Evolutionary conservation across 1,140 invertebrate genomes (phyloP).

Genomic region (Lithobius niger): DNA sequence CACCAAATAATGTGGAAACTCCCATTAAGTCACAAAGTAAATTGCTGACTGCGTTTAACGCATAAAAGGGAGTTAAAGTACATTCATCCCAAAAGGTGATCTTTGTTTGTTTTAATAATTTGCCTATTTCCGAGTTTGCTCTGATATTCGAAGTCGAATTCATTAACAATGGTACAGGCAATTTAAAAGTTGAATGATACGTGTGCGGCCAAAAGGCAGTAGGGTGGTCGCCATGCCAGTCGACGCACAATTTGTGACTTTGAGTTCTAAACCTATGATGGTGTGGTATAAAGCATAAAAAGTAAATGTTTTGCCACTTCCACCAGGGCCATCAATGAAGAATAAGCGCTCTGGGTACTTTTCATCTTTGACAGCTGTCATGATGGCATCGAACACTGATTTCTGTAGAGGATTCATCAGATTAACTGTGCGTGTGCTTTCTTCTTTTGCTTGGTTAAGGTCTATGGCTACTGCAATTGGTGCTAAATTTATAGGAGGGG

Average conservation of each 20-base stretch:
- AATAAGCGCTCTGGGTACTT: not conserved
- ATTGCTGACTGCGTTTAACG: no score
- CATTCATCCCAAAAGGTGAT: no score
- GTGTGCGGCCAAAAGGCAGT: not conserved
- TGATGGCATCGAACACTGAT: no score
- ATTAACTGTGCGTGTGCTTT: not conserved
- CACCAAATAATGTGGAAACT: no score
- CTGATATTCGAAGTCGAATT: no score
- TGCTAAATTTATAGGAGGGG: not conserved
- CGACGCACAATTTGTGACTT: not conserved
- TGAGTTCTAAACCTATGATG: not conserved
- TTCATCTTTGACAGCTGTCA: not conserved
- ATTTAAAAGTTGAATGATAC: no score
- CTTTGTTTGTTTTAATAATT: no score
- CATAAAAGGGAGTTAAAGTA: no score
- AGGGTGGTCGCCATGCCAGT: conserved; percentile 1
- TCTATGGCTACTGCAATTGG: no score
- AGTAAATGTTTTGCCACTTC: conserved; percentile 15
- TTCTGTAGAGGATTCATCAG: not conserved
- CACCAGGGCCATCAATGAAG: conserved; percentile 14
- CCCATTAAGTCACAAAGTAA: no score
- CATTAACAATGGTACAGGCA: no score
- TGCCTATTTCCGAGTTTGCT: no score
- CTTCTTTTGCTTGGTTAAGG: not conserved
- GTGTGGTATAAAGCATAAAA: conserved; percentile 8